Base-by-base conservation (phyloP, 2,888 invertebrate genomes). In the Phlogophora meticulosa region DNA sequence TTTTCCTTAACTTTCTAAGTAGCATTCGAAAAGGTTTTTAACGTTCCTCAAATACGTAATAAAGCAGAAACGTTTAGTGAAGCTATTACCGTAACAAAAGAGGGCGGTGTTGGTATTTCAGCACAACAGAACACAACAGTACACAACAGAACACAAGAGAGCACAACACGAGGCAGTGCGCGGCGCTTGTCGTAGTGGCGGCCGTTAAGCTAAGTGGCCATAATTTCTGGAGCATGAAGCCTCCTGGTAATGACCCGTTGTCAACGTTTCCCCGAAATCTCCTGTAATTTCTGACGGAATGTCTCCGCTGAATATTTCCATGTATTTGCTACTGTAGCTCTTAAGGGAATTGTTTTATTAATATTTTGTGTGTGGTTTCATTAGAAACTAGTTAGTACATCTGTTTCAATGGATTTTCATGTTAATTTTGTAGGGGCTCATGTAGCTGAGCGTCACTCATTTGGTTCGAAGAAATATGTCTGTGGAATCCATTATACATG, bases 171-270 rank as follows among this genome's bases (percentile, higher is more conserved):
- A 57, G 24, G 22, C 55, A 48, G 28, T 48, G 11, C 55, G 55
- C 7, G 59, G 17, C 43, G 70, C 63, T 40, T 52, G 62, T 60
- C 65, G 46, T 55, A 65, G 53, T 56, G 51, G 22, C 65, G 72
- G 43, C 72, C 49, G 68, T 72, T 71, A 68, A 76, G 72, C 79
- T 72, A 70, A 79, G 76, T 81, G 64, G 58, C 68, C 51, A 60
- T 79, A 62, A 79, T 67, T 65, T 65, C 53, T 66, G 71, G 61
- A 72, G 69, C 68, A 67, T 63, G 70, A 76, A 76, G 61, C 62
- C 71, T 69, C 59, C 52, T 63, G 52, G 69, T 75, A 81, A 76
- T 69, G 80, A 71, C 69, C 65, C 65, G 55, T 63, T 71, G 70
- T 78, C 79, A 62, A 61, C 79, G 32, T 46, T 71, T 52, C 38